Percentiles rank a stretch among this genome's conserved stretches.
These are phyloP conservation scores for Trisateles emortualis DNA, from an alignment of 2,888 invertebrate species.

Conservation along the genomic window DNA sequence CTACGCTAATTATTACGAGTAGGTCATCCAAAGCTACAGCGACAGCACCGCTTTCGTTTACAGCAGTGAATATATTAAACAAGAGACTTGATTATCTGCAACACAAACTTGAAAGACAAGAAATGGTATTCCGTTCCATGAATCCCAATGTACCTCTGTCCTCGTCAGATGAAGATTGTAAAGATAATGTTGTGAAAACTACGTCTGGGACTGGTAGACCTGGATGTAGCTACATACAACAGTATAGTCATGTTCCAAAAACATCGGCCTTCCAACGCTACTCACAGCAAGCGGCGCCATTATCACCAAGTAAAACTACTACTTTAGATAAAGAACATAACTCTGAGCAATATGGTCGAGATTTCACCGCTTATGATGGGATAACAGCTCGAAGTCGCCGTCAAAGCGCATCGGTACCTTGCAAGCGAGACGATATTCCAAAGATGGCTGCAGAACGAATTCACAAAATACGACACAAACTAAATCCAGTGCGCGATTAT, in stretches of 20 bases:
- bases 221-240: constrained; percentile 79
- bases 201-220: constrained; percentile 59
- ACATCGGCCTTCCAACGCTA: constrained; percentile 80
- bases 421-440: constrained; percentile 72
- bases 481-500: constrained; percentile 81
- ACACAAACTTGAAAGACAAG: constrained; percentile 72
- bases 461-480: constrained; percentile 79
- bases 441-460: constrained; percentile 78
- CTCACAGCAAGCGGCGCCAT: constrained; percentile 67
- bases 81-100: constrained; percentile 73
- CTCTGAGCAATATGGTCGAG: constrained; percentile 80
- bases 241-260: constrained; percentile 80
- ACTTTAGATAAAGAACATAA: constrained; percentile 79
- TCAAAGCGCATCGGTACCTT: constrained; percentile 78
- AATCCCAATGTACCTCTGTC: constrained; percentile 67
- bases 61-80: constrained; percentile 59
- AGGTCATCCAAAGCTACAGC: constrained; percentile 62
- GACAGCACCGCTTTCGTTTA: constrained; percentile 44
- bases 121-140: constrained; percentile 74
- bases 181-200: constrained; percentile 56
- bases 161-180: constrained; percentile 72
- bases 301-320: constrained; percentile 73
- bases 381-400: constrained; percentile 78
- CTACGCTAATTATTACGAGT: constrained; percentile 64
- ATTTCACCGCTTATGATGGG: constrained; percentile 80